Evolutionary conservation across 2,888 invertebrate genomes (phyloP).

Genomic region (Entomobrya multifasciata): DNA sequence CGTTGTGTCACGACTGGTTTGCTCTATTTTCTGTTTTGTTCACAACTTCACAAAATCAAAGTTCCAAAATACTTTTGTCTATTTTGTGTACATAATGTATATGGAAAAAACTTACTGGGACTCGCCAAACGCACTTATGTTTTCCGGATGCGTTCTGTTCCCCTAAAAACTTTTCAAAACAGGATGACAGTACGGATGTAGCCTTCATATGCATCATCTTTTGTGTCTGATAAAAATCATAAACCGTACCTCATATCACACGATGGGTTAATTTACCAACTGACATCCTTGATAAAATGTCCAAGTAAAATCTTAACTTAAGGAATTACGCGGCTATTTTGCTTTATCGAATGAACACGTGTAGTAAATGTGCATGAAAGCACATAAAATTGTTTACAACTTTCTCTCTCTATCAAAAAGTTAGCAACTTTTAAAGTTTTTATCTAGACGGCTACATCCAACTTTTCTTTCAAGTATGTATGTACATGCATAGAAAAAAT

Average conservation of each 20-base stretch:
- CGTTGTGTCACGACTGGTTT: too few species aligned
- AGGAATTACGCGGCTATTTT: slow-evolving; percentile 1
- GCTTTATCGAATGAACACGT: slow-evolving; percentile 6
- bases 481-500: too few species aligned
- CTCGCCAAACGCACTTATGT: too few species aligned
- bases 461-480: neutral
- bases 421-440: slow-evolving; percentile 17
- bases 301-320: neutral
- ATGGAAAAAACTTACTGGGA: too few species aligned
- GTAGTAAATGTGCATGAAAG: neutral
- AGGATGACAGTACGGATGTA: too few species aligned
- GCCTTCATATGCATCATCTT: neutral
- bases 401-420: neutral
- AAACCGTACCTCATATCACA: neutral
- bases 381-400: slow-evolving; percentile 34
- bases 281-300: neutral
- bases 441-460: neutral
- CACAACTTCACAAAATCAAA: too few species aligned
- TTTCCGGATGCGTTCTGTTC: too few species aligned
- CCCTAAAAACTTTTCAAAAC: too few species aligned
- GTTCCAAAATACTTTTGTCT: too few species aligned
- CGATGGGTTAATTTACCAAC: neutral
- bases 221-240: neutral
- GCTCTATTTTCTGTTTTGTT: too few species aligned
- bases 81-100: too few species aligned